Evolutionary conservation across 2,888 invertebrate genomes (phyloP).

Genomic region (Coenonympha glycerion): DNA sequence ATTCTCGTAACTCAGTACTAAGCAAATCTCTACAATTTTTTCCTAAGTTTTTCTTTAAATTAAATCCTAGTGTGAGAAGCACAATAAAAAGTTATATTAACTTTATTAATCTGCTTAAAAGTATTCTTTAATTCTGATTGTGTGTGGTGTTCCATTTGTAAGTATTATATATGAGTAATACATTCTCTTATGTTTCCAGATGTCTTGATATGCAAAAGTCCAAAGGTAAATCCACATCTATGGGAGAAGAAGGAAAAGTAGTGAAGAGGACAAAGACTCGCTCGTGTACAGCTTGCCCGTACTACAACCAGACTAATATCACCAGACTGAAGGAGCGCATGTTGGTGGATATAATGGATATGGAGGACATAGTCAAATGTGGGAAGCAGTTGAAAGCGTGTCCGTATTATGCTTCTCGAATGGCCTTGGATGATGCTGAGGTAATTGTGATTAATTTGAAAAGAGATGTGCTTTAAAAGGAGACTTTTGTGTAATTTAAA

Average conservation of each 20-base stretch:
- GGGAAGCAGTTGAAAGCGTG: constrained; percentile 86
- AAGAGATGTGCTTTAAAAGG: too few relatives aligned
- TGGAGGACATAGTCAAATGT: constrained; percentile 86
- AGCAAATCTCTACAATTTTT: too few relatives aligned
- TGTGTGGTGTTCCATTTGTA: too few relatives aligned
- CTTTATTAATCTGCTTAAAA: background rate
- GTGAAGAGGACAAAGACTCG: constrained; percentile 78
- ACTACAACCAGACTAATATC: constrained; percentile 78
- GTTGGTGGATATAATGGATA: constrained; percentile 84
- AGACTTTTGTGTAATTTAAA: too few relatives aligned
- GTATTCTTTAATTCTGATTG: background rate
- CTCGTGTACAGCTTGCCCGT: constrained; percentile 79
- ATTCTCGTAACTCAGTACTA: too few relatives aligned
- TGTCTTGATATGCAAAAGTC: constrained; percentile 87
- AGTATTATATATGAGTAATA: too few relatives aligned
- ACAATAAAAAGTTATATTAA: background rate
- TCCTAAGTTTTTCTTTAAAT: too few relatives aligned
- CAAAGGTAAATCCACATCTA: constrained; percentile 74
- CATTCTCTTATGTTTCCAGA: constrained; percentile 46
- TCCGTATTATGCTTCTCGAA: constrained; percentile 94
- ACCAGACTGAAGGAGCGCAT: constrained; percentile 79
- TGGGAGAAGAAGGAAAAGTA: constrained; percentile 76
- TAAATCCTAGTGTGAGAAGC: too few relatives aligned
- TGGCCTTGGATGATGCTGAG: constrained; percentile 89
- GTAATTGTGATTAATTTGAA: too few relatives aligned